These are phyloP conservation scores for Torymus tubicola DNA, from an alignment of 2,888 invertebrate genomes.

Conservation along the genomic window DNA sequence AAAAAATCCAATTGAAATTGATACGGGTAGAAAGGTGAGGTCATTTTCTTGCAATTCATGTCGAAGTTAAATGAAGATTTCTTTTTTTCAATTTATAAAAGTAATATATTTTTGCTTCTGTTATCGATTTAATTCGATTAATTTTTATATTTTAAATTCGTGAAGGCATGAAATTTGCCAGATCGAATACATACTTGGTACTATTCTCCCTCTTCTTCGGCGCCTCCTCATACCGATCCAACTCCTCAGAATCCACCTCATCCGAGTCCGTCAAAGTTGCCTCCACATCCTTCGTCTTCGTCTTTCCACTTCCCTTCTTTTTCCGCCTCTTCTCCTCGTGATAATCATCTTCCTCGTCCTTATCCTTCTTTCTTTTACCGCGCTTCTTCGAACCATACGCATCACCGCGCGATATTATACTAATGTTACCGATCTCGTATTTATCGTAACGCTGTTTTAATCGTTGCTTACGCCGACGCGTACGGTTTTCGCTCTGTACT, in stretches of 20 bases:
- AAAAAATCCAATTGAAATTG: no score
- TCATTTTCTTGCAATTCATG: no score
- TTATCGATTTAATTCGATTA: no score
- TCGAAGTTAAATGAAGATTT: no score
- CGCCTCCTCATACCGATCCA: slow-evolving; percentile 67
- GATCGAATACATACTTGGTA: not conserved
- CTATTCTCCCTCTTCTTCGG: slow-evolving; percentile 54
- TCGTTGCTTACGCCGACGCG: slow-evolving; percentile 69
- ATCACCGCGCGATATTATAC: slow-evolving; percentile 68
- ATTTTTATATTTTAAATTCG: no score
- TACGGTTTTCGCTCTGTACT: slow-evolving; percentile 82
- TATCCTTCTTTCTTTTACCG: slow-evolving; percentile 5
- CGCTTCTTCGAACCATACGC: slow-evolving; percentile 33
- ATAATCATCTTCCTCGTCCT: slow-evolving; percentile 10
- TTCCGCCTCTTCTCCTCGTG: slow-evolving; percentile 60
- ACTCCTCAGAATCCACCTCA: slow-evolving; percentile 65
- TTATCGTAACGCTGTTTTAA: slow-evolving; percentile 58
- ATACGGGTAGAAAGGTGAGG: no score
- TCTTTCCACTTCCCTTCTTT: not conserved
- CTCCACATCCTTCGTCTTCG: slow-evolving; percentile 63
- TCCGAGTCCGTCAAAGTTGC: slow-evolving; percentile 65
- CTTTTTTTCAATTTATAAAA: no score
- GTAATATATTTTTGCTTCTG: no score
- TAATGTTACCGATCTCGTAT: slow-evolving; percentile 67
- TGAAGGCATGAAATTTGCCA: no score